Conservation (phyloP, 2,113 vertebrate species). For the Acinonyx jubatus region DNA sequence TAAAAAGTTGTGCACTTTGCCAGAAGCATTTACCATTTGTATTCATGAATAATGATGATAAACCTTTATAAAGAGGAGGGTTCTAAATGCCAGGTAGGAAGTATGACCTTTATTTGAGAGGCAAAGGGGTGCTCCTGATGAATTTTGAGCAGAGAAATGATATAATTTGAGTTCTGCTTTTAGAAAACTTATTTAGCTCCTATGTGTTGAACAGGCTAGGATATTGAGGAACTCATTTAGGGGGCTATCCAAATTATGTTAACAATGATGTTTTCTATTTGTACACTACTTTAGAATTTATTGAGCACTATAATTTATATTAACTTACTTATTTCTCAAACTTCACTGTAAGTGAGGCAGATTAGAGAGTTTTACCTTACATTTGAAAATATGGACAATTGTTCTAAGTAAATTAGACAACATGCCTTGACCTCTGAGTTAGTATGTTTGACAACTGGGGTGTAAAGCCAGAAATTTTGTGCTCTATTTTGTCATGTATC, state of each 20-base stretch:
- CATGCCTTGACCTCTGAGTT: background rate
- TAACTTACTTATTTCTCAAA: slow-evolving; percentile 34
- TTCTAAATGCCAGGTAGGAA: slow-evolving; percentile 42
- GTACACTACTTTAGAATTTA: background rate
- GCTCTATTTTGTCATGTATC: background rate
- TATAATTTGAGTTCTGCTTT: slow-evolving; percentile 11
- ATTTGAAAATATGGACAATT: background rate
- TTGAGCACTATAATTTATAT: background rate
- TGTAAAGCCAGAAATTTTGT: background rate
- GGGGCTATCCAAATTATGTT: background rate
- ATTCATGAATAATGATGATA: slow-evolving; percentile 42
- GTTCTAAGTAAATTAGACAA: background rate
- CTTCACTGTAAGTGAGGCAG: background rate
- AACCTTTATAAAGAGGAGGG: slow-evolving; percentile 36
- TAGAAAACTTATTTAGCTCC: background rate
- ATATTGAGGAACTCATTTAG: slow-evolving; percentile 6
- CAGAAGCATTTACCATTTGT: slow-evolving; percentile 44
- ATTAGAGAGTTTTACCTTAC: background rate
- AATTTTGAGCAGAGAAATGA: slow-evolving; percentile 36
- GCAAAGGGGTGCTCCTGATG: background rate
- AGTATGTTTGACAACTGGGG: background rate
- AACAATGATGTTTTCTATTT: slow-evolving; percentile 26
- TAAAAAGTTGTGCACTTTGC: background rate
- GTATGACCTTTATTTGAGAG: slow-evolving; percentile 41
- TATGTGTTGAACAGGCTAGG: background rate